A percentile compares a stretch with the other conserved stretches of the same genome.
phyloP scores from a whole-genome alignment of 2,888 invertebrate species.

The Yponomeuta evonymella region DNA sequence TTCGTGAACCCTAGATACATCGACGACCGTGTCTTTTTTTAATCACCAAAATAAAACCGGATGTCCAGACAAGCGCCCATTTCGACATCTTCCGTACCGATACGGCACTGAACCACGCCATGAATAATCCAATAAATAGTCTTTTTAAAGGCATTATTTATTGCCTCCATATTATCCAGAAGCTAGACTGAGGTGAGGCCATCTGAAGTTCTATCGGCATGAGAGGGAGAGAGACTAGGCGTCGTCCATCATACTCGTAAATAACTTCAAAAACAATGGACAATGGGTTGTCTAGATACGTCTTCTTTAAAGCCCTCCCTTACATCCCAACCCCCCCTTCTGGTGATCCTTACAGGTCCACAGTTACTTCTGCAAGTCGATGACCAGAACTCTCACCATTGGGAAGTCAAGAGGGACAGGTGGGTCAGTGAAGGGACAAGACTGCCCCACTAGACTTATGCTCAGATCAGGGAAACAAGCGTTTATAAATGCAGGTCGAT shows the following conservation, averaged over 20 bases:
- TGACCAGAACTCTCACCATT: not conserved
- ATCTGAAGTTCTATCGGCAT: slow-evolving; percentile 25
- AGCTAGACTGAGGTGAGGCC: slow-evolving; percentile 48
- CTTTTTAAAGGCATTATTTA: slow-evolving; percentile 68
- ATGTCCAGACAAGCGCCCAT: not conserved
- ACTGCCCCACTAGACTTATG: slow-evolving; percentile 26
- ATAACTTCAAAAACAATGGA: slow-evolving; percentile 76
- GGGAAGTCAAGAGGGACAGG: slow-evolving; percentile 20
- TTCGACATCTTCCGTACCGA: slow-evolving; percentile 58
- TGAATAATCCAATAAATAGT: slow-evolving; percentile 76
- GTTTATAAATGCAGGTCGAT: not conserved
- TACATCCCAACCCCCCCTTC: not conserved
- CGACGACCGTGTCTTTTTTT: too few relatives aligned
- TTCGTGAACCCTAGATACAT: too few relatives aligned
- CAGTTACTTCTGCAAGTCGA: not conserved
- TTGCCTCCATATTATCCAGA: slow-evolving; percentile 66
- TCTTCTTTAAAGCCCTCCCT: slow-evolving; percentile 64
- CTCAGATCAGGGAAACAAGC: not conserved
- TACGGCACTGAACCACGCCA: slow-evolving; percentile 63
- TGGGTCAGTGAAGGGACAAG: slow-evolving; percentile 20
- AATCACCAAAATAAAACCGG: too few relatives aligned
- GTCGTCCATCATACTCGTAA: slow-evolving; percentile 62
- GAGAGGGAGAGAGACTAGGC: slow-evolving; percentile 51
- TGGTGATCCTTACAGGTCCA: not conserved
- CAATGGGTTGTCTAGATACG: slow-evolving; percentile 73